Percentiles rank a stretch among this genome's conserved stretches.
phyloP scores from a whole-genome alignment of 2,797 vertebrate species.

The Molothrus aeneus region DNA sequence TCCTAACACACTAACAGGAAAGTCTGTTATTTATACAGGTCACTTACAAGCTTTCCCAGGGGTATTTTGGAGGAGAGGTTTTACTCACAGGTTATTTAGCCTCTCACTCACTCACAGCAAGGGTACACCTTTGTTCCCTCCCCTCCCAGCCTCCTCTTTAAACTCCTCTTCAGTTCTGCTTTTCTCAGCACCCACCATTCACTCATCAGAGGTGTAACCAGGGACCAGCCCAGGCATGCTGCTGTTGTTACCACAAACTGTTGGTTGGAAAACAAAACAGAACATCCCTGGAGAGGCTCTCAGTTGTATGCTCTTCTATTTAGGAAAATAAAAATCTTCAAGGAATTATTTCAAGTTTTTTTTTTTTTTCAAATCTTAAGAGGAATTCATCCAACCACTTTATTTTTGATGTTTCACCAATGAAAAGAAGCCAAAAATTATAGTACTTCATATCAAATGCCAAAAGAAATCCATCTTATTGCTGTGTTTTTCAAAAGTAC shows the following conservation, averaged over 20 bases:
- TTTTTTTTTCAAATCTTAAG: not conserved
- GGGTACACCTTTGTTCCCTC: not conserved
- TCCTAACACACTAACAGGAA: not conserved
- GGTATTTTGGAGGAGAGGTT: not conserved
- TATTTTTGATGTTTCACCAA: not conserved
- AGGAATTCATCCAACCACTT: not conserved
- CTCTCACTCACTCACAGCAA: not conserved
- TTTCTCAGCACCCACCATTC: not conserved
- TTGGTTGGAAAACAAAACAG: not conserved
- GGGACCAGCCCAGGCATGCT: not conserved
- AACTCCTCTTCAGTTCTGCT: not conserved
- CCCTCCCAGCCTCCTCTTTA: not conserved
- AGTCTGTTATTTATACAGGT: not conserved
- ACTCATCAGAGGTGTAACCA: not conserved
- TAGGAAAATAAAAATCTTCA: not conserved
- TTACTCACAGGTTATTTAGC: not conserved
- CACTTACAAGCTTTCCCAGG: not conserved
- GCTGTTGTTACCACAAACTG: not conserved
- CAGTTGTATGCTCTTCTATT: not conserved
- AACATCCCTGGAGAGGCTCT: accelerated
- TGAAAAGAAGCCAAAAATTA: not conserved
- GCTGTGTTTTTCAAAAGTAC: not conserved
- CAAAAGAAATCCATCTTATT: not conserved
- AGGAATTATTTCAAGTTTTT: not conserved
- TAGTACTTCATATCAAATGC: not conserved